phyloP scores from a whole-genome alignment of 2,888 invertebrate genomes.

The Oscheius sp. region DNA sequence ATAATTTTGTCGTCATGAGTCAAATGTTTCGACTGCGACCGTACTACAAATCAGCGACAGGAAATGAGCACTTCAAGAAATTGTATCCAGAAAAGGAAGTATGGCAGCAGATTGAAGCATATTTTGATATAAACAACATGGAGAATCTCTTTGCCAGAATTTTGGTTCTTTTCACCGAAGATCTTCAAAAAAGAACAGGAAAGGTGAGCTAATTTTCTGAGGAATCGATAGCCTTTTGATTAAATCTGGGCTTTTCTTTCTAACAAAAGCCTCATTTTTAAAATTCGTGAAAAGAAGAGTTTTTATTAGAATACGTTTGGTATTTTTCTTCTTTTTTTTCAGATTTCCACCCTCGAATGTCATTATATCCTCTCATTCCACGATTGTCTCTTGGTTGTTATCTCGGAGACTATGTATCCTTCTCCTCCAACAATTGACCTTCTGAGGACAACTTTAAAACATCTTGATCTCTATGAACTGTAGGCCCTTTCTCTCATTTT shows the following conservation, averaged over 20 bases:
- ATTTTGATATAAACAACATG: neutral
- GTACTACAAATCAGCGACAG: conserved; percentile 1
- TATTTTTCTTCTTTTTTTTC: neutral
- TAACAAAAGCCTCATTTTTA: too few relatives aligned
- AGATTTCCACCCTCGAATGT: neutral
- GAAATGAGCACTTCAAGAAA: neutral
- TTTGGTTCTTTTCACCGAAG: conserved; percentile 11
- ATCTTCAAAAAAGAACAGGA: neutral
- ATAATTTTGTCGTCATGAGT: conserved; percentile 7
- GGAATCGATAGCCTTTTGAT: neutral
- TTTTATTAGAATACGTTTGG: too few relatives aligned
- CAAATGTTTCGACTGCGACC: conserved; percentile 23
- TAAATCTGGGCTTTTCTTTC: neutral
- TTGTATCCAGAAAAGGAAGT: neutral
- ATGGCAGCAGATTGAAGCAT: neutral
- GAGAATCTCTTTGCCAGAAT: conserved; percentile 8
- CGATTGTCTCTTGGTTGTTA: conserved; percentile 15
- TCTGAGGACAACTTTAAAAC: neutral
- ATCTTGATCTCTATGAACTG: conserved; percentile 14
- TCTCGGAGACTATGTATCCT: conserved; percentile 4
- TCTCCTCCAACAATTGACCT: conserved; percentile 5
- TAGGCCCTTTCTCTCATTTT: neutral
- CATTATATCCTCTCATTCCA: conserved; percentile 8
- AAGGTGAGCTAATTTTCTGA: neutral
- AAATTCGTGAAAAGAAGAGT: too few relatives aligned